Percentiles rank a stretch among this genome's conserved stretches.
Evolutionary conservation across 2,113 vertebrate species (phyloP).

Genomic region (Numida meleagris): DNA sequence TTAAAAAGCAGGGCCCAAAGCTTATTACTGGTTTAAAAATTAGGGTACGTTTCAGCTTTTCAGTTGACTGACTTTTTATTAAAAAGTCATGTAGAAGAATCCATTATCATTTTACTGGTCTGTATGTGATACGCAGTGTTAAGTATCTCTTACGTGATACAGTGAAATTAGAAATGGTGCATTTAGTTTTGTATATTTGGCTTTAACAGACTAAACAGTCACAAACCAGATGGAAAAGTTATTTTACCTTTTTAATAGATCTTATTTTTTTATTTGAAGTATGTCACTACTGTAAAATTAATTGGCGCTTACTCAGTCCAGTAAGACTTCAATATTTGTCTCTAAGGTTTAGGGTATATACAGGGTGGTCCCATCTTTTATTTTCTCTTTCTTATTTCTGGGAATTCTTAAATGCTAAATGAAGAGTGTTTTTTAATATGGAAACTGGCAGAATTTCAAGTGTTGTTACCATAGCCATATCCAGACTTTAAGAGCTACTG

Average conservation of each 20-base stretch:
- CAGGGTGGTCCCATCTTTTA: slow-evolving; percentile 50
- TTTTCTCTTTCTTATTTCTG: slow-evolving; percentile 29
- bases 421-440: slow-evolving; percentile 67
- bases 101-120: slow-evolving; percentile 54
- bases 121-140: background rate
- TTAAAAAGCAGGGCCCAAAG: slow-evolving; percentile 83
- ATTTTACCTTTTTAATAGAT: slow-evolving; percentile 79
- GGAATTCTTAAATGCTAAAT: slow-evolving; percentile 43
- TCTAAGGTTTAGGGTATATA: slow-evolving; percentile 60
- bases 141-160: slow-evolving; percentile 36
- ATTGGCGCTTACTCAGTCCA: slow-evolving; percentile 58
- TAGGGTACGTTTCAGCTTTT: slow-evolving; percentile 72
- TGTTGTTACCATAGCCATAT: slow-evolving; percentile 28
- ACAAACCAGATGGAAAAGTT: slow-evolving; percentile 62
- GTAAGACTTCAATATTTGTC: slow-evolving; percentile 68
- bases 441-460: slow-evolving; percentile 58
- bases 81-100: slow-evolving; percentile 69
- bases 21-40: slow-evolving; percentile 73
- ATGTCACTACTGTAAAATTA: slow-evolving; percentile 63
- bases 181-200: slow-evolving; percentile 70
- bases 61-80: slow-evolving; percentile 70
- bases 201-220: slow-evolving; percentile 63
- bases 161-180: slow-evolving; percentile 56
- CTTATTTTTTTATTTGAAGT: slow-evolving; percentile 82
- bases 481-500: slow-evolving; percentile 25